Evolutionary conservation across 2,888 invertebrate species (phyloP), one percentile per base, ranked within the genome.

Genomic region (Nomada ferruginata): DNA sequence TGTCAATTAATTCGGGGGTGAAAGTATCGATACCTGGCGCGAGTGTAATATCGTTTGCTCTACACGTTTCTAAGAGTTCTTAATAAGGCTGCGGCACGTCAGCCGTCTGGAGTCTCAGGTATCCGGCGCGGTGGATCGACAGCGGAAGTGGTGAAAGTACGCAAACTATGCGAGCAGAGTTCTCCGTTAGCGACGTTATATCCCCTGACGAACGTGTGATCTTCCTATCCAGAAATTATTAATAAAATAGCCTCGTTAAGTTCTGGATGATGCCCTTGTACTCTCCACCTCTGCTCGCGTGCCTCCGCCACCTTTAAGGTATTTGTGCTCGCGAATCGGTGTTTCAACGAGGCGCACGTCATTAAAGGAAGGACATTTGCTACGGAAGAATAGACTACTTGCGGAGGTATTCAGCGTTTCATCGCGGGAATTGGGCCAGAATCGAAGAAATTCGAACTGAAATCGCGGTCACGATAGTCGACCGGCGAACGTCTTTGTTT

Each of bases 141-240:
- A 61, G 65, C 53, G 64, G 52, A 87, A 85, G 82, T 79, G 79
- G 64, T 65, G 84, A 73, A 88, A 87, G 85, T 85, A 90, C 82
- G 90, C 90, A 76, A 89, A 90, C 88, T 90, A 90, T 90, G 85
- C 82, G 69, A 71, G 66, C 70, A 79, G 79, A 84, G 82, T 83
- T 73, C 71, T 77, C 69, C 68, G 59, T 70, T 71, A 52, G 13
- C 65, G 79, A 76, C 84, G 86, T 76, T 64, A 76, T 84, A 70
- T 69, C 64, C 53, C 42, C 44, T 2, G 26, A 29, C 65, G 53
- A 60, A 13, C 70, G 50, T 47, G 26, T 36, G 18, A 26, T 55
- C 50, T 26, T 26, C 18, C 18, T 36, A n/a, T 55, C 29, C 3
- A 13, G 29, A 15, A 53, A 26, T 57, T 53, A 64, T 69, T 47